Evolutionary conservation across 2,888 invertebrate genomes (phyloP).

Genomic region (Argyresthia albistria): DNA sequence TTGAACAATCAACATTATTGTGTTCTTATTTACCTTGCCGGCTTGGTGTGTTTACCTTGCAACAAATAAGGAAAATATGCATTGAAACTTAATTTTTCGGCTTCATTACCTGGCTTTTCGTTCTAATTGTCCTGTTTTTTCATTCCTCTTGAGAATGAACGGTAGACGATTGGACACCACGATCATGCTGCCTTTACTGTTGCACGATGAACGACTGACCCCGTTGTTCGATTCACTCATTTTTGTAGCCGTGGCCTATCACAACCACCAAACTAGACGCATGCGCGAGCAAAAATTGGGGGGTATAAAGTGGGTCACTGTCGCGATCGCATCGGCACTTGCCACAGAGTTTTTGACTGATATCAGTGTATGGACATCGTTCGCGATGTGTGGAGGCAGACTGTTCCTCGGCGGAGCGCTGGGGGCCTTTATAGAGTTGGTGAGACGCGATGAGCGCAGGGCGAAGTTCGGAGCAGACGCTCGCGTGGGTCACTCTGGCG

Average conservation of each 20-base stretch:
- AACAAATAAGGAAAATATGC: no score
- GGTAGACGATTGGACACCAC: slow-evolving; percentile 93
- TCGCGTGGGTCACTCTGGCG: slow-evolving; percentile 19
- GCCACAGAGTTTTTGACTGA: background rate
- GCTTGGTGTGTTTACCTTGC: no score
- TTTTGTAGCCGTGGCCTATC: slow-evolving; percentile 46
- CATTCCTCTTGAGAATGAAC: slow-evolving; percentile 85
- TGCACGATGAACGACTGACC: slow-evolving; percentile 55
- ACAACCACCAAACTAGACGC: slow-evolving; percentile 37
- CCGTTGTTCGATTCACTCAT: slow-evolving; percentile 38
- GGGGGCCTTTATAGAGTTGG: slow-evolving; percentile 61
- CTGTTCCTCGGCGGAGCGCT: slow-evolving; percentile 53
- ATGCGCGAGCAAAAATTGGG: slow-evolving; percentile 35
- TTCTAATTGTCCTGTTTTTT: slow-evolving; percentile 78
- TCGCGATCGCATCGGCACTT: background rate
- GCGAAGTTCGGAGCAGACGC: slow-evolving; percentile 30
- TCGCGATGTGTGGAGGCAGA: slow-evolving; percentile 52
- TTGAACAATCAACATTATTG: no score
- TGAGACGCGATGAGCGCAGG: slow-evolving; percentile 44
- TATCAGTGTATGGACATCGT: slow-evolving; percentile 39
- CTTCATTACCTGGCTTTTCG: slow-evolving; percentile 85
- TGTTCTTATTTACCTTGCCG: no score
- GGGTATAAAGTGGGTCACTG: slow-evolving; percentile 2
- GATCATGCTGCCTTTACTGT: slow-evolving; percentile 83
- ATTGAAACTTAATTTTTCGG: no score